phyloP scores from a whole-genome alignment of 1,140 invertebrate genomes.

The Drosophila ambigua region DNA sequence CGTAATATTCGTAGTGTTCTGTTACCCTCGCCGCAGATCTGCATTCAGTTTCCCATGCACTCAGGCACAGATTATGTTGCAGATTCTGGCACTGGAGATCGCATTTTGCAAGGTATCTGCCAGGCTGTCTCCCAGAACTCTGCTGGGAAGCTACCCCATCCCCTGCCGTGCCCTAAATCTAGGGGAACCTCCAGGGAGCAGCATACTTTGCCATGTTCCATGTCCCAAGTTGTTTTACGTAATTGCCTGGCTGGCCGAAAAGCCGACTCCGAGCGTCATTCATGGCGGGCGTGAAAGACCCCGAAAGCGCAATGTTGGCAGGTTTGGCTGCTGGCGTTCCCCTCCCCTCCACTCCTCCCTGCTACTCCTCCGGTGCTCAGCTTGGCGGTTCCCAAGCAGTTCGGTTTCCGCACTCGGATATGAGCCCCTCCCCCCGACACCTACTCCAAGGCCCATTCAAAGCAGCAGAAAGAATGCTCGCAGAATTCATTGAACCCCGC shows the following conservation, averaged over 20 bases:
- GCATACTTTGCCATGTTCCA: too few species aligned
- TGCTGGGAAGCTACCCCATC: background rate
- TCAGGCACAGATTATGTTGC: too few species aligned
- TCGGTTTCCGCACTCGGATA: conserved; percentile 7
- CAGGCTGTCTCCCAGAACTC: background rate
- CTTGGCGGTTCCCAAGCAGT: background rate
- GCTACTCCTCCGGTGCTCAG: background rate
- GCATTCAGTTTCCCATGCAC: too few species aligned
- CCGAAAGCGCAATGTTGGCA: conserved; percentile 31
- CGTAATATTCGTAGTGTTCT: too few species aligned
- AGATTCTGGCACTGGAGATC: too few species aligned
- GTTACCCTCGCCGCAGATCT: too few species aligned
- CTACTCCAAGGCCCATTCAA: background rate
- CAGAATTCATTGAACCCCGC: conserved; percentile 68
- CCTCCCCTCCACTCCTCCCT: background rate
- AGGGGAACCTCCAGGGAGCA: too few species aligned
- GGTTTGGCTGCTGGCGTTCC: background rate
- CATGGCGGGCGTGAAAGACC: conserved; percentile 63
- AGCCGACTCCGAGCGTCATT: conserved; percentile 33
- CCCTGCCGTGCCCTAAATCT: too few species aligned
- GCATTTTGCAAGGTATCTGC: too few species aligned
- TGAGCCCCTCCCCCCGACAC: background rate
- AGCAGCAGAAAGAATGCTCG: conserved; percentile 58
- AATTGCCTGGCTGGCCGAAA: conserved; percentile 30
- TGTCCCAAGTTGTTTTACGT: conserved; percentile 22